These are phyloP conservation scores for Varroa destructor DNA, from an alignment of 1,140 invertebrate genomes.

Conservation along the genomic window DNA sequence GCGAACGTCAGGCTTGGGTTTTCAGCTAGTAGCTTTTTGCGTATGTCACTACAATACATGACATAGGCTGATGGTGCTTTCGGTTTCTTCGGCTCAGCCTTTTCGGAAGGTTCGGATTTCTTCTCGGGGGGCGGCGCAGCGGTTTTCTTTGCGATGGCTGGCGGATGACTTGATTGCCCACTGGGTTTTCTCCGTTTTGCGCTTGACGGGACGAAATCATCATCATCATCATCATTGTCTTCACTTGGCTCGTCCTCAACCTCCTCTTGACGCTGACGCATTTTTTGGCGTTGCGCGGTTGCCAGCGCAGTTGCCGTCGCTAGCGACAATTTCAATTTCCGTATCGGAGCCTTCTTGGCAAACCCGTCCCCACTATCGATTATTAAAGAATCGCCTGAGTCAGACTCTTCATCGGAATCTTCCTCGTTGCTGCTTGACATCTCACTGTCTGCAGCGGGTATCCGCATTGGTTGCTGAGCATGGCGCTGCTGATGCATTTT, in stretches of 20 bases:
- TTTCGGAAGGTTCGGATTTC: conserved; percentile 30
- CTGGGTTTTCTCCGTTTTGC: conserved; percentile 9
- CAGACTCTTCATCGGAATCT: conserved; percentile 21
- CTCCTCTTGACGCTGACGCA: conserved; percentile 1
- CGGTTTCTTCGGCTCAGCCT: conserved; percentile 24
- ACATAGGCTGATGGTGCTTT: conserved; percentile 25
- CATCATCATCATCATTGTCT: conserved; percentile 14
- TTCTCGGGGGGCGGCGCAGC: conserved; percentile 6
- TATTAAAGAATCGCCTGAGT: not conserved
- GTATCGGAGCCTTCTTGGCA: conserved; percentile 17
- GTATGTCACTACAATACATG: not conserved
- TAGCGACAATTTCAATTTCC: not conserved
- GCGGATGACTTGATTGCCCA: not conserved
- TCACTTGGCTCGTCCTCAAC: not conserved
- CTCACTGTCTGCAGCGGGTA: too few species aligned
- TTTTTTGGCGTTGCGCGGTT: conserved; percentile 9
- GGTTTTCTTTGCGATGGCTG: not conserved
- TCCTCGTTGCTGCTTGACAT: conserved; percentile 16
- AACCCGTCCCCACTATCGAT: conserved; percentile 24
- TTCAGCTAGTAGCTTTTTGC: conserved; percentile 17
- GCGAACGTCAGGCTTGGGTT: conserved; percentile 37
- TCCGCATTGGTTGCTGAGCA: too few species aligned
- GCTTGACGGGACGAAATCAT: conserved; percentile 21
- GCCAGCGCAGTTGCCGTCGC: conserved; percentile 13
- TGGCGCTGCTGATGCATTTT: too few species aligned